Base-by-base conservation (phyloP, 2,797 vertebrate species). In the Lacerta agilis region DNA sequence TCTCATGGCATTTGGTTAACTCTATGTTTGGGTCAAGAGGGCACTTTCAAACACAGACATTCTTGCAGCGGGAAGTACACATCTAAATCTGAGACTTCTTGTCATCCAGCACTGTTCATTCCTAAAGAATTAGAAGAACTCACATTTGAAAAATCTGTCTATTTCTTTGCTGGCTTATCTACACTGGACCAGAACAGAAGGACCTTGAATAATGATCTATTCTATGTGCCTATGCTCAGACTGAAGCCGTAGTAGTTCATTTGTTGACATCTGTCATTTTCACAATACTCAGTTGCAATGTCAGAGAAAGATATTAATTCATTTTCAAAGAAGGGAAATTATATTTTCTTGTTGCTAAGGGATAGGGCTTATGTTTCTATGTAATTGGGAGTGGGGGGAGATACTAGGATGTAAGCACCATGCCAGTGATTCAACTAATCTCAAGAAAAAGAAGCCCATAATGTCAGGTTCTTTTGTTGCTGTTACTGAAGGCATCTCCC, bases 291-390 rank as follows among this genome's bases (percentile, higher is more conserved):
- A 77, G n/a, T 27, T 33, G 20, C 38, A 64, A n/a, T 61, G 45
- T 29, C 55, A 72, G 36, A 77, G 3, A 61, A 6, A 18, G 8
- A 49, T 71, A 83, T 41, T n/a, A 78, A 82, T 58, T 55, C 72
- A 8, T 55, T 41, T 87, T 27, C 73, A 58, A 78, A 86, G 73
- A 71, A 72, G 43, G 36, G 29, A 88, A 72, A 33, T 4, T 41
- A 18, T 76, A 71, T 66, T 87, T 71, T 72, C 86, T 83, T 38
- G 45, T 88, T 43, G 43, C 87, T 33, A 79, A 71, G 75, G 73
- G n/a, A 20, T 27, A 8, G 45, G 33, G 33, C 13, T 83, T 78
- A 69, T 55, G 75, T 79, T 71, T 71, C 64, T 69, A 55, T 69
- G 13, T 41, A 33, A 25, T n/a, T 18, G 29, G 58, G 11, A 23